Evolutionary conservation across 2,113 vertebrate genomes (phyloP).

Genomic region (Amphiprion ocellaris): DNA sequence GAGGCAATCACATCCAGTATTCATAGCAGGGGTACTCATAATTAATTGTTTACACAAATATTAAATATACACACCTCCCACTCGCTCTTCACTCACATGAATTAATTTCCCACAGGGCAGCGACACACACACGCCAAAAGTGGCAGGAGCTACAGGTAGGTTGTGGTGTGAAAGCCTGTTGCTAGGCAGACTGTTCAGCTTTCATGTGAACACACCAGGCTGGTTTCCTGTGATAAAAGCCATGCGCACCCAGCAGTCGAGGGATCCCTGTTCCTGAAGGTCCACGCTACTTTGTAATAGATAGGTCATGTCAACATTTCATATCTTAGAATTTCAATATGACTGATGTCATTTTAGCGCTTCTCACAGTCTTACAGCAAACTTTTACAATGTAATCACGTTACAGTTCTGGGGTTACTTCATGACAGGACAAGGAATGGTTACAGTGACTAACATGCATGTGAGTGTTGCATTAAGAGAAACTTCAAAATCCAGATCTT

Average conservation of each 20-base stretch:
- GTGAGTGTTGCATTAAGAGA: too few species aligned
- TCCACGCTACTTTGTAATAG: neutral
- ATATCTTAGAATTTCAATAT: neutral
- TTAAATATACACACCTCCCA: slow-evolving; percentile 26
- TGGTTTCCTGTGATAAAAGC: neutral
- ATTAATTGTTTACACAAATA: slow-evolving; percentile 53
- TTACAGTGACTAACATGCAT: neutral
- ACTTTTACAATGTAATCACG: too few species aligned
- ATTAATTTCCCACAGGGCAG: slow-evolving; percentile 55
- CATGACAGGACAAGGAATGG: neutral
- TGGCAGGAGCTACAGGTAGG: slow-evolving; percentile 57
- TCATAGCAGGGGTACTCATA: slow-evolving; percentile 27
- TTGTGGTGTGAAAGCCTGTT: slow-evolving; percentile 44
- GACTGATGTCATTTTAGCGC: neutral
- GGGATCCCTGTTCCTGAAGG: neutral
- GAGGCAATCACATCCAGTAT: slow-evolving; percentile 1
- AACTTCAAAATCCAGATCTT: neutral
- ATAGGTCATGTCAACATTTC: neutral
- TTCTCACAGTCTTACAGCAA: too few species aligned
- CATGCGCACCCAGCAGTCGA: neutral
- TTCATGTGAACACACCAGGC: neutral
- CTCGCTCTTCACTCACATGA: neutral
- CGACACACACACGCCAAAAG: slow-evolving; percentile 31
- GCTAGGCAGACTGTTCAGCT: slow-evolving; percentile 48
- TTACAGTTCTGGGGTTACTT: too few species aligned